Evolutionary conservation across 2,888 invertebrate species (phyloP).

Genomic region (Brenthis hecate): DNA sequence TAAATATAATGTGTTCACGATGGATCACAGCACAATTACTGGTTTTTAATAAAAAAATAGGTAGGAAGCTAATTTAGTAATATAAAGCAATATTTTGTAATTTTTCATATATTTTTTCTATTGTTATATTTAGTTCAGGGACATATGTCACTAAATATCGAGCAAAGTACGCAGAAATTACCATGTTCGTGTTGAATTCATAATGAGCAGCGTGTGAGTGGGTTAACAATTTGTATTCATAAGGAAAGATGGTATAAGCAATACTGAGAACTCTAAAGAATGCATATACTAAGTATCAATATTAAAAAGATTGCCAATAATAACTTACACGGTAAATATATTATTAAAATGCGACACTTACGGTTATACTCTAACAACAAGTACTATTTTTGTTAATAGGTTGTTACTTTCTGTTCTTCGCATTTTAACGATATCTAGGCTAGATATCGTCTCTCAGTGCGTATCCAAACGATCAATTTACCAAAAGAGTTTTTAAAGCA

Average conservation of each 20-base stretch:
- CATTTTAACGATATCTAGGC: too few relatives aligned
- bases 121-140: conserved; percentile 47
- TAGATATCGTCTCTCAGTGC: too few relatives aligned
- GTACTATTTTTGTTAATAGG: too few relatives aligned
- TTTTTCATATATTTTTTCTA: not conserved
- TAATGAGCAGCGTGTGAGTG: conserved; percentile 38
- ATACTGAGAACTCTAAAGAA: conserved; percentile 20
- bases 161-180: conserved; percentile 52
- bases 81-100: too few relatives aligned
- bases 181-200: conserved; percentile 45
- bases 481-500: too few relatives aligned
- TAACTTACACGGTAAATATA: not conserved
- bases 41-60: too few relatives aligned
- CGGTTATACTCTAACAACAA: too few relatives aligned
- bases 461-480: too few relatives aligned
- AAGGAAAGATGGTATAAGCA: conserved; percentile 14
- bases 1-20: too few relatives aligned
- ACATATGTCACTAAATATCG: conserved; percentile 57
- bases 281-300: conserved; percentile 1
- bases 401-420: too few relatives aligned
- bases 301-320: not conserved
- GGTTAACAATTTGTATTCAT: conserved; percentile 41
- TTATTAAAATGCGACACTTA: not conserved
- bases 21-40: too few relatives aligned
- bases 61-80: too few relatives aligned